Base-by-base conservation (phyloP, 2,888 invertebrate species). In the Hypselothyrea guttata region DNA sequence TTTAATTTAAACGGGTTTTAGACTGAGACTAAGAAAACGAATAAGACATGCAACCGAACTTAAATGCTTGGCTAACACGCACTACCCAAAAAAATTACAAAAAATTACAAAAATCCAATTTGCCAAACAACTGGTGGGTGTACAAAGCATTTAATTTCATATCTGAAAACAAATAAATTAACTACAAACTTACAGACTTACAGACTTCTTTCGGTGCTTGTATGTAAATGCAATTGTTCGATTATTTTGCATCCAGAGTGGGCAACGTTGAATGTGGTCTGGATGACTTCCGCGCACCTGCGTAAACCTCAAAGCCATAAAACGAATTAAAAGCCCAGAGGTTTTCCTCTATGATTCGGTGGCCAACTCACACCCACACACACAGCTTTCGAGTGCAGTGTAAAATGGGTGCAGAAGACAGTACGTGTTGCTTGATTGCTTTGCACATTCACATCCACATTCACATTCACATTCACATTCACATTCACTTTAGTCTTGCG, bases 271-370 rank as follows among this genome's bases (percentile, higher is more conserved):
- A 47, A 16, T n/a, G 15, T 28, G 12, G 31, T 9, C 11, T 11
- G 22, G 35, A 27, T 2, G 27, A 61, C 44, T 64, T 64, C 64
- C 52, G 62, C 11, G 35, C 62, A 62, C 47, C 62, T 64, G 56
- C 51, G 33, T 27, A 45, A 28, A 27, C 12, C 22, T 22, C 22
- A 22, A 22, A 22, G 5, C 22, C 5, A 5, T 22, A 22, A 22
- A 5, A 22, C 22, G 22, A 4, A 22, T 22, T 22, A 22, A 22
- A 22, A 35, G 8, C 9, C 45, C 31, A 18, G 33, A n/a, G 7
- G 11, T 31, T 33, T 38, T 12, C 35, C 7, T 27, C 15, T 38
- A 11, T 7, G 27, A 30, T 42, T 44, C 13, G 2, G 7, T 38
- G 48, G 34, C 33, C 9, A 30, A 31, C 28, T 35, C 34, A 15